Evolutionary conservation across 2,797 vertebrate genomes (phyloP).

Genomic region (Melanotaenia nigrans): DNA sequence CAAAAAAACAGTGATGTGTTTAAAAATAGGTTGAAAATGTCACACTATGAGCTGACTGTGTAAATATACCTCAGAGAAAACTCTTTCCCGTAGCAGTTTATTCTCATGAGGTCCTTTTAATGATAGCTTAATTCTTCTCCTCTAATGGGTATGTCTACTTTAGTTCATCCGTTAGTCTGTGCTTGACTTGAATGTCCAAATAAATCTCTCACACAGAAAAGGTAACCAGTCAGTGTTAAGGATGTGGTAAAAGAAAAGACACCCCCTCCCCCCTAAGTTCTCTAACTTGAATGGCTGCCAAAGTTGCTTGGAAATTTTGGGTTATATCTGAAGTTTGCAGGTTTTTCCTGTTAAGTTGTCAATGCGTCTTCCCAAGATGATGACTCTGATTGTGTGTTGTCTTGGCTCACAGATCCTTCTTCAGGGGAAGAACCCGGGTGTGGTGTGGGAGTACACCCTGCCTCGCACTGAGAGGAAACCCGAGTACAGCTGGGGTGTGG

Average conservation of each 20-base stretch:
- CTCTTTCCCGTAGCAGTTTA: conserved; percentile 23
- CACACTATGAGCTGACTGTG: conserved; percentile 17
- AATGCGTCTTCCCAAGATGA: background rate
- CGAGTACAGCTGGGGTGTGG: conserved; percentile 88
- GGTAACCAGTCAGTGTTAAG: conserved; percentile 34
- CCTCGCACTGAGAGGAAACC: conserved; percentile 83
- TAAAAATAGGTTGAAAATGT: conserved; percentile 33
- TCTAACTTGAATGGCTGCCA: background rate
- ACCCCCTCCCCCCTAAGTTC: background rate
- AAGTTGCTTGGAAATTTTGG: background rate
- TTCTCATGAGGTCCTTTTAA: conserved; percentile 38
- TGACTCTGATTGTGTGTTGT: conserved; percentile 34
- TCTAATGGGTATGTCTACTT: conserved; percentile 52
- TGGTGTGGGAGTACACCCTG: conserved; percentile 93
- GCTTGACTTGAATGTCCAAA: conserved; percentile 59
- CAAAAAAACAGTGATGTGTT: conserved; percentile 11
- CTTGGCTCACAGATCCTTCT: conserved; percentile 86
- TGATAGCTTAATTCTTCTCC: conserved; percentile 35
- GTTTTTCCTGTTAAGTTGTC: background rate
- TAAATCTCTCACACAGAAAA: conserved; percentile 46
- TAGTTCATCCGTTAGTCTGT: conserved; percentile 58
- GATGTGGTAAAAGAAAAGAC: conserved; percentile 40
- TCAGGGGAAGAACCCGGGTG: conserved; percentile 95
- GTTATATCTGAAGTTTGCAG: background rate
- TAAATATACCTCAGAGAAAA: conserved; percentile 31